These are phyloP conservation scores for Origma solitaria DNA, from an alignment of 2,113 vertebrate genomes.

Conservation along the genomic window DNA sequence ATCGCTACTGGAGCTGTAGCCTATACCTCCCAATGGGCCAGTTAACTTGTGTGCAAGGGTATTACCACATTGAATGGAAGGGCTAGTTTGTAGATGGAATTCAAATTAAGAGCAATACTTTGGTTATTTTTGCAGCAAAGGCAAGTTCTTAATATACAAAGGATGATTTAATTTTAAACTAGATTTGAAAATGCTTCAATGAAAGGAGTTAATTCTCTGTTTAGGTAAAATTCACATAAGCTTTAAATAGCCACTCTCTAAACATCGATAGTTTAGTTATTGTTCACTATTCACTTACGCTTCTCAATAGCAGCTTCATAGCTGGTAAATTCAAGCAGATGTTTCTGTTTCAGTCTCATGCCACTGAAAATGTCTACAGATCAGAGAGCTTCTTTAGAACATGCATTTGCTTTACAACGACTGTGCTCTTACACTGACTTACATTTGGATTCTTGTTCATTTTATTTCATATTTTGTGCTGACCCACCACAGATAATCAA, in stretches of 20 bases:
- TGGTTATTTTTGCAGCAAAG: background rate
- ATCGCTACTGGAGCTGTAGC: background rate
- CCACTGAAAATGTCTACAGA: background rate
- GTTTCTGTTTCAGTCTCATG: background rate
- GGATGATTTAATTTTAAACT: background rate
- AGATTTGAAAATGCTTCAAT: background rate
- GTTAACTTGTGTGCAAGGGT: background rate
- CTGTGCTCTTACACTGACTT: background rate
- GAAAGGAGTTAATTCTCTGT: background rate
- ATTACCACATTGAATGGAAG: background rate
- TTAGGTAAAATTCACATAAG: background rate
- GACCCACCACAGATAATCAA: background rate
- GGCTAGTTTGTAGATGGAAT: background rate
- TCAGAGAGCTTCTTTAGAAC: background rate
- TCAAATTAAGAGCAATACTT: background rate
- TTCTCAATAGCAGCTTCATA: background rate
- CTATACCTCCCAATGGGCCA: background rate
- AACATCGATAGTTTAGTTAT: background rate
- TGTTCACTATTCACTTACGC: background rate
- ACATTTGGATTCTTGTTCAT: background rate
- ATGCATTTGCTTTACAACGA: background rate
- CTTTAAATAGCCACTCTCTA: background rate
- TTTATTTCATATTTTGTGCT: background rate
- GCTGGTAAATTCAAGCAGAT: background rate
- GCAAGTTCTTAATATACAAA: background rate